Evolutionary conservation across 2,888 invertebrate genomes (phyloP), one percentile per base, ranked within the genome.

Genomic region (Baccha elongata): DNA sequence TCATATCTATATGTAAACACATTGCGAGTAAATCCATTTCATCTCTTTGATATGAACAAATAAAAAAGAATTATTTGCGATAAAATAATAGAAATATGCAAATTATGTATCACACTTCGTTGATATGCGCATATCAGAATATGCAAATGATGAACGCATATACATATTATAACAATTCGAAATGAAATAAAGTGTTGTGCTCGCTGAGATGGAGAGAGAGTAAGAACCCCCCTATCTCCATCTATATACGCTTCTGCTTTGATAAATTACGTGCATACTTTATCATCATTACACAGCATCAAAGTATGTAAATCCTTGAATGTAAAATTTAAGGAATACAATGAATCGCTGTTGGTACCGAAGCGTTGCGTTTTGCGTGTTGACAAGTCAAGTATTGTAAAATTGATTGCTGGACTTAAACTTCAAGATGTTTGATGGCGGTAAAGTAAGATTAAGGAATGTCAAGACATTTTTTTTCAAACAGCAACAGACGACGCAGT

Each of bases 121-220:
- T 60, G 48, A 64, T 58, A 58, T 67, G 65, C 48, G 58, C 50
- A 32, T 67, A 60, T 52, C 19, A 42, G 46, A 71, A 76, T 76
- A 76, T 76, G 68, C 35, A 62, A 75, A 75, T 69, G 46, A 44
- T 37, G 44, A 11, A 53, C 26, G 69, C n/a, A n/a, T n/a, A n/a
- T n/a, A n/a, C n/a, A n/a, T n/a, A n/a, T n/a, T 19, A 69, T 32
- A 7, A 69, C 53, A 62, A 53, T 53, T 62, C 13, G 35, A 53
- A 60, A 60, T 60, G 60, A 68, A 69, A 53, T 53, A 62, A 68
- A 60, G 42, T 44, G 42, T 52, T 42, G 60, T 60, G 58, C 58
- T 26, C 35, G 26, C 2, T 3, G 3, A 44, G 46, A 11, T 11
- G 11, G 13, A 19, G 37, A 11, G 40, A 26, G 23, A 26, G 5